A percentile compares a stretch with the other conserved stretches of the same genome.
Conservation (phyloP, 2,888 invertebrate genomes). For the Cataglyphis cursor region DNA sequence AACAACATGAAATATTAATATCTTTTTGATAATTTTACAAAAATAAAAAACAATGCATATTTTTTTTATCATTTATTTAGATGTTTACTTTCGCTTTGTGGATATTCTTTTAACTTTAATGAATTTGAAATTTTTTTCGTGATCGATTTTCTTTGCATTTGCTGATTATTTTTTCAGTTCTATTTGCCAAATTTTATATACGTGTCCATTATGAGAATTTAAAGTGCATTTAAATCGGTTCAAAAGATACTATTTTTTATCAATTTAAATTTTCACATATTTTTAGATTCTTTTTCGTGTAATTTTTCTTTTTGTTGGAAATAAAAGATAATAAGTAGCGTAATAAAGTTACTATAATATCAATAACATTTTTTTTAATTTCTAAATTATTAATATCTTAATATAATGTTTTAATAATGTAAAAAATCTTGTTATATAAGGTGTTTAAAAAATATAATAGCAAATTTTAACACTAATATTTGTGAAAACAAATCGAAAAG, state of each 20-base stretch:
- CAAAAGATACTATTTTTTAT: neutral
- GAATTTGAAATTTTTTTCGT: slow-evolving; percentile 6
- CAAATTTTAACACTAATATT: too few relatives aligned
- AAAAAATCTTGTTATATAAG: neutral
- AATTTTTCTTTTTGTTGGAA: neutral
- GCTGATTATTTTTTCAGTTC: neutral
- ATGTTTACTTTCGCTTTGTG: neutral
- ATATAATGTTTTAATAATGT: slow-evolving; percentile 1
- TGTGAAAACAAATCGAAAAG: too few relatives aligned
- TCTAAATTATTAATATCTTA: slow-evolving; percentile 12
- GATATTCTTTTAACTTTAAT: slow-evolving; percentile 25
- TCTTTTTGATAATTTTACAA: neutral
- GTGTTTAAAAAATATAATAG: too few relatives aligned
- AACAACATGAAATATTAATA: neutral
- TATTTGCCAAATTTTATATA: neutral
- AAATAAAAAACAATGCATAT: neutral
- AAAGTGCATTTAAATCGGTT: slow-evolving; percentile 47
- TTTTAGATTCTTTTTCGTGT: neutral
- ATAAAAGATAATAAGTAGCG: neutral
- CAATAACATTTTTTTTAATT: neutral
- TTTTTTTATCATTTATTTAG: neutral
- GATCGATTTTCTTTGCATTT: slow-evolving; percentile 18
- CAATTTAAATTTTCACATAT: slow-evolving; percentile 8
- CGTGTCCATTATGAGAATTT: neutral
- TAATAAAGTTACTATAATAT: neutral